These are phyloP conservation scores for Peromyscus polionotus DNA, from an alignment of 2,113 vertebrate genomes.

Conservation along the genomic window DNA sequence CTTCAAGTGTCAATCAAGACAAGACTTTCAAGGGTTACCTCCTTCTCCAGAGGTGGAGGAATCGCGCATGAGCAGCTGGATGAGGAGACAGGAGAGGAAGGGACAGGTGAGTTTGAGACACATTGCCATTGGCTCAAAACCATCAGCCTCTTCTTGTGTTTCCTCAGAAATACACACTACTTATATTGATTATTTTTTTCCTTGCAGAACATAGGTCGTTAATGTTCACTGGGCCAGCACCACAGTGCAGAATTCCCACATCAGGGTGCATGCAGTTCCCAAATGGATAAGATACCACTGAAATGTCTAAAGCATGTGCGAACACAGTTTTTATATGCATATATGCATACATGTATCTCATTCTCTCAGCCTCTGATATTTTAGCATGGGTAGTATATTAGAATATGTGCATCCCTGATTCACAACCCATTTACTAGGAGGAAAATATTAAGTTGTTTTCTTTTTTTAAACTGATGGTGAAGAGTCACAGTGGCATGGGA, in stretches of 20 bases:
- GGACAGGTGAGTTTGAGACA: not conserved
- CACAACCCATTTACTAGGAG: not conserved
- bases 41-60: not conserved
- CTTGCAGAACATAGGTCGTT: not conserved
- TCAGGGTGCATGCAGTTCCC: no score
- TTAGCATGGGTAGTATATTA: not conserved
- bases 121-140: not conserved
- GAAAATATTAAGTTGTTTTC: not conserved
- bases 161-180: not conserved
- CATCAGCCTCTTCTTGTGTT: not conserved
- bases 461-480: not conserved
- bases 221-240: not conserved
- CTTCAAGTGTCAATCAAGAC: not conserved
- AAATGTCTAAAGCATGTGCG: not conserved
- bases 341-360: not conserved
- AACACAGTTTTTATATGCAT: not conserved
- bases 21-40: not conserved
- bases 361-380: not conserved
- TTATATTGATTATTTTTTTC: not conserved
- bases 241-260: not conserved
- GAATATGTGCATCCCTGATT: not conserved
- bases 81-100: not conserved
- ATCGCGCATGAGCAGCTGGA: fast-evolving
- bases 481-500: not conserved
- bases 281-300: not conserved